Evolutionary conservation across 2,888 invertebrate genomes (phyloP), one percentile per base, ranked within the genome.

Genomic region (Rhingia campestris): DNA sequence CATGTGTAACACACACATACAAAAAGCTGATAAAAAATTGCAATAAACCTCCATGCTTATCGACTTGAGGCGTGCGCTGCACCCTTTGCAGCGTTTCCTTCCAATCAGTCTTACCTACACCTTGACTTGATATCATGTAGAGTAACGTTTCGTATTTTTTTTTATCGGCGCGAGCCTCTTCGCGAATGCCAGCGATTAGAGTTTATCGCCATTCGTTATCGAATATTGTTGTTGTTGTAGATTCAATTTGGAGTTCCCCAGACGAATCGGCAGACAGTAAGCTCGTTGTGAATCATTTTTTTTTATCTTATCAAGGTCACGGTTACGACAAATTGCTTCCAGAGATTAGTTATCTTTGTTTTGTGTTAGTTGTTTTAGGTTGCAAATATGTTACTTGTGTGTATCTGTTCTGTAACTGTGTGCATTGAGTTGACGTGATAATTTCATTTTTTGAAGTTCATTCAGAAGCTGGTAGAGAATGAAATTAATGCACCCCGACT

Each of bases 241-340:
- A 41, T 67, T 66, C 67, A 45, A 73, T 58, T 59, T 49, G 56
- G 45, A 66, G n/a, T 22, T 45, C 64, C 58, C 72, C 41, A 77
- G 76, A 77, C 76, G 56, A 35, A 0, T 4, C 10, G 70, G 76
- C 70, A 77, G 76, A 77, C 76, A 77, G 63, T 69, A 6, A 69
- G 43, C 45, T 73, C 33, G 35, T 37, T 75, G 49, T 37, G 33
- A 47, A 43, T 39, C 43, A 33, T 73, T 66, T 49, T 45, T 72
- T 82, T 81, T 75, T 81, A 82, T 82, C 82, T 82, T 79, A 79
- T 79, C 73, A 82, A 82, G 82, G 82, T 82, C 82, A 77, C 82
- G 82, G 77, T 73, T 79, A 59, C 67, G 73, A 73, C 72, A 53
- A 82, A 63, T 73, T 51, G 56, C 67, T 82, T 77, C 45, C 33